Percentiles rank a stretch among this genome's conserved stretches.
phyloP scores from a whole-genome alignment of 2,113 vertebrate genomes.

The Crotalus viridis region DNA sequence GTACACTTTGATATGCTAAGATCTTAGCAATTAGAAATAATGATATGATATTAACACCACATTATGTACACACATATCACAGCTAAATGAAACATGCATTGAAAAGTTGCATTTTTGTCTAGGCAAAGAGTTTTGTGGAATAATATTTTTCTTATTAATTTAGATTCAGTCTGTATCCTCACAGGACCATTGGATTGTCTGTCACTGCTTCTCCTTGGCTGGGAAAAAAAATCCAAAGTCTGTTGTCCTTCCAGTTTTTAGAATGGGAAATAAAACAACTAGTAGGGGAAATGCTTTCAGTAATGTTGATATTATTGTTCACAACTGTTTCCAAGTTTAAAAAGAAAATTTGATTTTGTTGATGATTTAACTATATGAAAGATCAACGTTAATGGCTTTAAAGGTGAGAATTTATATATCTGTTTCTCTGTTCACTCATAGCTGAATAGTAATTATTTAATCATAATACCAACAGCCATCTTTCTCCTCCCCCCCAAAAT shows the following conservation, averaged over 20 bases:
- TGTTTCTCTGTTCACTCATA: neutral
- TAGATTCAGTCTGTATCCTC: neutral
- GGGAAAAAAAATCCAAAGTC: neutral
- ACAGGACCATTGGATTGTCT: neutral
- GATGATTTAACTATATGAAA: neutral
- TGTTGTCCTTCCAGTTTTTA: neutral
- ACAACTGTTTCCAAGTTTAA: neutral
- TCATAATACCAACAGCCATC: neutral
- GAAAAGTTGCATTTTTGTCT: neutral
- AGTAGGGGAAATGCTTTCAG: neutral
- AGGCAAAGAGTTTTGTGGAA: neutral
- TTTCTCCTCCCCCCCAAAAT: neutral
- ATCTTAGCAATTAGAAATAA: neutral
- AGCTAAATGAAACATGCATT: neutral
- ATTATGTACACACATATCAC: neutral
- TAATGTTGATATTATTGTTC: neutral
- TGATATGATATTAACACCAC: neutral
- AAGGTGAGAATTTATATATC: neutral
- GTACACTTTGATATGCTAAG: neutral
- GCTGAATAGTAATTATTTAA: neutral
- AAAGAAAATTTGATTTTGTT: neutral
- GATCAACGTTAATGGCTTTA: neutral
- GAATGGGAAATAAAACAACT: neutral
- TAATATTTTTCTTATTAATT: neutral
- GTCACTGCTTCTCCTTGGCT: neutral